Percentiles rank a stretch among this genome's conserved stretches.
phyloP scores from a whole-genome alignment of 2,113 vertebrate species.

The Hemiprocne comata region DNA sequence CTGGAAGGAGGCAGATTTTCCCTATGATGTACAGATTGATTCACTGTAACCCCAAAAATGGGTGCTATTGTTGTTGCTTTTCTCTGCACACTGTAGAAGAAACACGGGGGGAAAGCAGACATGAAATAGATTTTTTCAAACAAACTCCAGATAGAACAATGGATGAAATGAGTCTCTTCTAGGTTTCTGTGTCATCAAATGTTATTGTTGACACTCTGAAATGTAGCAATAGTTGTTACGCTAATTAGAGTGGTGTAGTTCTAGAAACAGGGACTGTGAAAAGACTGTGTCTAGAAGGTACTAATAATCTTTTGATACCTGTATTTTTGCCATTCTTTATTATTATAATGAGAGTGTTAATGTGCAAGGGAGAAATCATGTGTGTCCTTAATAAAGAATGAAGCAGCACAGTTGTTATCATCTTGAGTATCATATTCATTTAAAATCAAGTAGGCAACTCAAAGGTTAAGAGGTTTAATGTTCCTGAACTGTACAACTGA shows the following conservation, averaged over 20 bases:
- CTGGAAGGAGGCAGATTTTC: constrained; percentile 21
- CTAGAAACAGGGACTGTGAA: constrained; percentile 40
- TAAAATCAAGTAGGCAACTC: constrained; percentile 75
- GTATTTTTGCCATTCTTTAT: constrained; percentile 69
- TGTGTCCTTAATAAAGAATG: constrained; percentile 66
- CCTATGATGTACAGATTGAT: not conserved
- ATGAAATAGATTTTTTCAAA: constrained; percentile 9
- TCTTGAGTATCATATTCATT: constrained; percentile 72
- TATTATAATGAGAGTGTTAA: constrained; percentile 61
- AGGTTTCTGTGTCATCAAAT: constrained; percentile 46
- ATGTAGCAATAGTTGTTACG: constrained; percentile 34
- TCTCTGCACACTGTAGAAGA: not conserved
- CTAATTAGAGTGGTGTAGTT: constrained; percentile 58
- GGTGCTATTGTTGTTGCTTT: constrained; percentile 3
- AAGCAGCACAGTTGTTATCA: constrained; percentile 60
- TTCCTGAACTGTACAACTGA: constrained; percentile 69
- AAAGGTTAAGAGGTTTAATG: constrained; percentile 77
- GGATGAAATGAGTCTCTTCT: not conserved
- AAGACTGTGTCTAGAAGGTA: constrained; percentile 50
- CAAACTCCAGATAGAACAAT: not conserved
- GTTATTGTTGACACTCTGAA: constrained; percentile 51
- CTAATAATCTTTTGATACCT: constrained; percentile 59
- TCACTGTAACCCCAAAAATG: not conserved
- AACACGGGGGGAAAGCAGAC: not conserved
- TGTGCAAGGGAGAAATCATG: constrained; percentile 43